Conservation (phyloP, 2,888 invertebrate species). For the Acanthosepion esculentum region DNA sequence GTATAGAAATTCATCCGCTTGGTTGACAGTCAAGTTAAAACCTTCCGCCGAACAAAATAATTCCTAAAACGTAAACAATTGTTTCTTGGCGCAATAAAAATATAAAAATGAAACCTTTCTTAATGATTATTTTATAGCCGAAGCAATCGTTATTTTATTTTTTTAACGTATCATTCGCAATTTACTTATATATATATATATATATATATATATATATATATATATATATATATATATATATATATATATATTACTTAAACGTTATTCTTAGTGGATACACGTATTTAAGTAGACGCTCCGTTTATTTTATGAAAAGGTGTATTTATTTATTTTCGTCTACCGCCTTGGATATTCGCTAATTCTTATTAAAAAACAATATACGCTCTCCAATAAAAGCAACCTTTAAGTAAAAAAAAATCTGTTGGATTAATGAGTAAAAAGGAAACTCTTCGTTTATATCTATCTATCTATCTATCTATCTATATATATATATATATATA, state of each 20-base stretch:
- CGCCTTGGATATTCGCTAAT: no score
- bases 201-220: conserved; percentile 2
- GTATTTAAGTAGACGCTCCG: no score
- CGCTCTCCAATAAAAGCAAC: no score
- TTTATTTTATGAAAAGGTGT: no score
- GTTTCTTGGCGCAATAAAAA: not conserved
- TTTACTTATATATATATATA: not conserved
- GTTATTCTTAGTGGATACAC: no score
- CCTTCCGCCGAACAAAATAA: not conserved
- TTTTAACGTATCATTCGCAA: not conserved
- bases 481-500: no score
- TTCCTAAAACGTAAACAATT: not conserved
- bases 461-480: no score
- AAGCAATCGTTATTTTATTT: not conserved
- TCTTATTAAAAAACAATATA: no score
- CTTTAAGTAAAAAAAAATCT: no score
- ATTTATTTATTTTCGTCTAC: no score
- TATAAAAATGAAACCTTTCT: not conserved
- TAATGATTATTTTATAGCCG: not conserved
- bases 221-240: conserved; percentile 11
- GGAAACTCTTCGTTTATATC: no score
- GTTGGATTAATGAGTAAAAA: no score
- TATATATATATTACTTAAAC: not conserved
- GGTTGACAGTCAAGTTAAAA: not conserved
- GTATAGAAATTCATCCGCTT: not conserved